phyloP scores from a whole-genome alignment of 2,797 vertebrate species.

The Rhinophrynus dorsalis region DNA sequence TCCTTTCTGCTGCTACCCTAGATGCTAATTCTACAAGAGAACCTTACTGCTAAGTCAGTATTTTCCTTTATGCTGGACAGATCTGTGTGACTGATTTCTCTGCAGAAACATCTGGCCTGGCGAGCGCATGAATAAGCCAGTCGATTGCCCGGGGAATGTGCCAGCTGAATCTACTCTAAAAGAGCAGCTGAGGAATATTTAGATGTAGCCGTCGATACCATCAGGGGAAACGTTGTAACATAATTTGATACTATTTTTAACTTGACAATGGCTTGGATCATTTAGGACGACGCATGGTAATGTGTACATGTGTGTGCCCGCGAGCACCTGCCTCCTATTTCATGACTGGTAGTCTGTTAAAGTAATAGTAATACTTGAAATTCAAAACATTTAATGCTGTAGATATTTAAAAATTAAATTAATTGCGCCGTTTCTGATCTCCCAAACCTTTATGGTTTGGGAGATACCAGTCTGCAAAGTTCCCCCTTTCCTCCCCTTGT shows the following conservation, averaged over 20 bases:
- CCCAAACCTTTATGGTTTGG: no score
- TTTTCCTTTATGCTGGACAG: neutral
- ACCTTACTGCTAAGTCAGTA: neutral
- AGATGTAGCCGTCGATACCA: neutral
- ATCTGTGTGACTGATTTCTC: slow-evolving; percentile 4
- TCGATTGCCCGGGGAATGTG: slow-evolving; percentile 20
- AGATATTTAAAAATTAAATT: no score
- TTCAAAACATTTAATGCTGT: no score
- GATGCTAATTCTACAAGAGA: neutral
- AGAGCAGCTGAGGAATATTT: slow-evolving; percentile 24
- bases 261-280: slow-evolving; percentile 8
- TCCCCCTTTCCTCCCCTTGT: no score
- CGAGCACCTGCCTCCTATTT: neutral
- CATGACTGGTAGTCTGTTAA: neutral
- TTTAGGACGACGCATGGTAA: neutral
- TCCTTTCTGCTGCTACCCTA: no score
- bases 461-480: no score
- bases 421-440: no score
- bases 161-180: slow-evolving; percentile 16
- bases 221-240: slow-evolving; percentile 11
- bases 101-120: slow-evolving; percentile 34
- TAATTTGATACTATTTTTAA: slow-evolving; percentile 30
- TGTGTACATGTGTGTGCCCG: neutral
- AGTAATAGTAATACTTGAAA: no score
- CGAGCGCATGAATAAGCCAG: slow-evolving; percentile 32